Base-by-base conservation (phyloP, 2,888 invertebrate genomes). In the Coenonympha arcania region DNA sequence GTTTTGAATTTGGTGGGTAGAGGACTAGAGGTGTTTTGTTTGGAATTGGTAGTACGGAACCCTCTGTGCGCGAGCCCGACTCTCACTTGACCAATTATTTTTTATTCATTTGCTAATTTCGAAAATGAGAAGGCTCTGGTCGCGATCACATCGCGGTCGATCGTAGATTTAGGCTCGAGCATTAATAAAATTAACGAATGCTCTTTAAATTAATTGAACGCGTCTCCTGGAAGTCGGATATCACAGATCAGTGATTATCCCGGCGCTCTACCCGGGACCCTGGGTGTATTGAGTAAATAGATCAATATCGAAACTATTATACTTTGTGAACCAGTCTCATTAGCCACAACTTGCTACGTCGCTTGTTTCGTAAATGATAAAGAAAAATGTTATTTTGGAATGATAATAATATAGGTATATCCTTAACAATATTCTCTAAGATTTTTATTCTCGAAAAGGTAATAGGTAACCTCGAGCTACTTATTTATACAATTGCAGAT, bases 151-250 rank as follows among this genome's bases (percentile, higher is more conserved):
- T 84, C 84, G 73, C 56, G 61, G 50, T 60, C 66, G 82, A 83
- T 84, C 77, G 82, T 79, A 81, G 85, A 85, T 86, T 81, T 77
- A 73, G 75, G 72, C 68, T 68, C 66, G 69, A 68, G 75, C 80
- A 83, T 84, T 83, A 80, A 84, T 81, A 82, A 84, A 84, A 85
- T 85, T 85, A 84, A 83, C 81, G 81, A 83, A 82, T 82, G 80
- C 59, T 50, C 73, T 77, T 83, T 79, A 77, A 82, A 84, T 84
- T 84, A 85, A 85, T 86, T 83, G 79, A 79, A 75, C 66, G 71
- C 67, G 63, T 66, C 69, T 67, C 78, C 72, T 57, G 75, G 80
- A 82, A 79, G 60, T 68, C 60, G 58, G 70, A 69, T 83, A 83
- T 83, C 81, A 71, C 57, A 63, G 58, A 81, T 83, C 80, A 52